Percentiles rank a stretch among this genome's conserved stretches.
Conservation (phyloP, 2,113 vertebrate genomes). For the Montifringilla adamsi region DNA sequence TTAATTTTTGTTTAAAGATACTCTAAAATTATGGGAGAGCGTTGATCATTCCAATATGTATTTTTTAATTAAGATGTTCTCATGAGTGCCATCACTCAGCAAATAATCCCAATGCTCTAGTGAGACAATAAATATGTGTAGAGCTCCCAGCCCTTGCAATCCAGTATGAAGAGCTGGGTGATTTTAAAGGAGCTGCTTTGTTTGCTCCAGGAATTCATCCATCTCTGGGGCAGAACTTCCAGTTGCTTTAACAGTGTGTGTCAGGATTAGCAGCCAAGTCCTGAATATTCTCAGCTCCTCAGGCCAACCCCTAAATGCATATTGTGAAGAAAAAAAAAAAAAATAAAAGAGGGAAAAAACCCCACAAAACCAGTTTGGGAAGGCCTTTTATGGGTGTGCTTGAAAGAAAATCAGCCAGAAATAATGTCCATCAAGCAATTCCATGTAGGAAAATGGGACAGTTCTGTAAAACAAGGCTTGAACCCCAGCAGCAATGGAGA, state of each 20-base stretch:
- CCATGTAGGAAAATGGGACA: background rate
- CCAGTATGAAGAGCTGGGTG: background rate
- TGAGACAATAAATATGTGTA: background rate
- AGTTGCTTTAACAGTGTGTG: background rate
- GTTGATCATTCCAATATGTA: background rate
- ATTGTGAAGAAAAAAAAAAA: background rate
- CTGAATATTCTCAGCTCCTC: background rate
- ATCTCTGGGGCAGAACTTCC: background rate
- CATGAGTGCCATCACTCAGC: background rate
- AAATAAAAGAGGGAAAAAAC: fast-evolving
- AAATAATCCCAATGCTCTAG: background rate
- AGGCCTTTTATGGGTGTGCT: background rate
- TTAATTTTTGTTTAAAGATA: background rate
- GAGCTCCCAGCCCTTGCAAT: background rate
- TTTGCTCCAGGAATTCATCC: background rate
- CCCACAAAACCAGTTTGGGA: background rate
- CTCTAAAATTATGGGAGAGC: background rate
- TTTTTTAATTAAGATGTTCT: background rate
- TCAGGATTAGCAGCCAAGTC: background rate
- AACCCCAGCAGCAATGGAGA: background rate
- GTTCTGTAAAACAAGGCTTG: background rate
- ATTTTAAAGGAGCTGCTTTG: background rate
- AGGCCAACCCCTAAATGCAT: background rate
- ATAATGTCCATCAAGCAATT: background rate
- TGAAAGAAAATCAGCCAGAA: background rate